Conservation (phyloP, 2,797 vertebrate genomes). For the Thripadectes ignobilis region DNA sequence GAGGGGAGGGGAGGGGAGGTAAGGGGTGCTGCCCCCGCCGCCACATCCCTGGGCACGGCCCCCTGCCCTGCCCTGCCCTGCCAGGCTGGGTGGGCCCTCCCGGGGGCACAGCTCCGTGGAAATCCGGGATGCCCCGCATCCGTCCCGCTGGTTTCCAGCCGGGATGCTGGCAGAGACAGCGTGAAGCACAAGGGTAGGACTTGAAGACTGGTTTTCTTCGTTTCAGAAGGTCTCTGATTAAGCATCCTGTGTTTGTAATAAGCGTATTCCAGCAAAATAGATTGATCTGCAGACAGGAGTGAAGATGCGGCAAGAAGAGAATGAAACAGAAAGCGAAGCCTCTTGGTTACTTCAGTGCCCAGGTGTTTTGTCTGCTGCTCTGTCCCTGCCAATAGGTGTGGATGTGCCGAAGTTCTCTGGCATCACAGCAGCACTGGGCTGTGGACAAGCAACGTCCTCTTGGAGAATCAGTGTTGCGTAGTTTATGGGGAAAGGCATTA, state of each 20-base stretch:
- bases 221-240: neutral
- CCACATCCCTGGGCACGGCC: neutral
- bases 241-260: neutral
- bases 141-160: neutral
- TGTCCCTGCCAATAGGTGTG: neutral
- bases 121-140: neutral
- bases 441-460: fast-evolving
- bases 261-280: neutral
- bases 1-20: no score
- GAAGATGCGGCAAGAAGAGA: fast-evolving
- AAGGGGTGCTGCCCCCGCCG: no score
- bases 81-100: fast-evolving
- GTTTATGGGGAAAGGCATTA: fast-evolving
- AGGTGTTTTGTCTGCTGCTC: neutral
- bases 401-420: neutral
- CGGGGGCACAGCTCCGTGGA: no score
- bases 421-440: neutral
- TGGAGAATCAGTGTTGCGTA: neutral
- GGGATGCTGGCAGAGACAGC: neutral
- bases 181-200: neutral
- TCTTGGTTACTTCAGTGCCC: neutral
- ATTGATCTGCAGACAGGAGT: neutral
- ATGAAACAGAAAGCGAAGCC: neutral
- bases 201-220: fast-evolving
- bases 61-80: no score